These are phyloP conservation scores for Meloe dianella DNA, from an alignment of 2,888 invertebrate genomes.

Conservation along the genomic window DNA sequence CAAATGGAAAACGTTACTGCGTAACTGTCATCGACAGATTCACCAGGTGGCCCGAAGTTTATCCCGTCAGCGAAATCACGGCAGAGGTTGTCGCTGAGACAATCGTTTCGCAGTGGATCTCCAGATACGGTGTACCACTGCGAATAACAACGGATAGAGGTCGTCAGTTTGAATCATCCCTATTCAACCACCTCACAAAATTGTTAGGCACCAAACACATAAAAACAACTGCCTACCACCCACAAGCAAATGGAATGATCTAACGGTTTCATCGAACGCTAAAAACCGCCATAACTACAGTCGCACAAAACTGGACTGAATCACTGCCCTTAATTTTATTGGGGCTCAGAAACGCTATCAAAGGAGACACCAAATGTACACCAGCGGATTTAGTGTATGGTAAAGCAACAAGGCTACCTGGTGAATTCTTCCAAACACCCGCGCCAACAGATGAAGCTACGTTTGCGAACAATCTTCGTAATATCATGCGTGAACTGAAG, in stretches of 20 bases:
- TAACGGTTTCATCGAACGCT: constrained; percentile 34
- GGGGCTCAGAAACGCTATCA: neutral
- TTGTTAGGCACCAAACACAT: neutral
- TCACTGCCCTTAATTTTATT: neutral
- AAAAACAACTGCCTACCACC: constrained; percentile 46
- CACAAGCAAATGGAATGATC: constrained; percentile 52
- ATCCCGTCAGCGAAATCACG: neutral
- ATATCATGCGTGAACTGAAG: neutral
- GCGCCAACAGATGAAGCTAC: neutral
- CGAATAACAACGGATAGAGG: neutral
- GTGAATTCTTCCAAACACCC: neutral
- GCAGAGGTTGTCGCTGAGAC: neutral
- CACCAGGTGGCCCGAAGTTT: constrained; percentile 13
- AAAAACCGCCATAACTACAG: neutral
- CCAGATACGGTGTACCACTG: neutral
- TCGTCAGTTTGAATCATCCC: neutral
- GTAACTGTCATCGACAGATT: constrained; percentile 10
- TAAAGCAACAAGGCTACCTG: neutral
- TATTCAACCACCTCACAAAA: neutral
- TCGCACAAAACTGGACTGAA: neutral
- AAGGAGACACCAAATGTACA: neutral
- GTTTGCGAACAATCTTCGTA: neutral
- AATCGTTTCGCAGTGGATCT: neutral
- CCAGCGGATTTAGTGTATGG: neutral
- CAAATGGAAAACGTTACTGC: constrained; percentile 22